Conservation (phyloP, 2,888 invertebrate species). For the Agrochola lychnidis region DNA sequence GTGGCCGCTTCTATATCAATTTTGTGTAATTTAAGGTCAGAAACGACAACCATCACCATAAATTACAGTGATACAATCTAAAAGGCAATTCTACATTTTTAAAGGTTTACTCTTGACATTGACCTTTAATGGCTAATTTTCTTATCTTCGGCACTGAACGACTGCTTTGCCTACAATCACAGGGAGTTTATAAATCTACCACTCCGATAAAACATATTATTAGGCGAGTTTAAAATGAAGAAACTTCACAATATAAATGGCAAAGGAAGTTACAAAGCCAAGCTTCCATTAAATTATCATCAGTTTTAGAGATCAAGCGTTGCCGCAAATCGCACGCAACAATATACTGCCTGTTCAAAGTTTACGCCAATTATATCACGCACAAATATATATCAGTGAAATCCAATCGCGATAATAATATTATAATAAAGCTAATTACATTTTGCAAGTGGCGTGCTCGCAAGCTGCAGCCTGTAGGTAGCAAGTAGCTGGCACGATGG, state of each 20-base stretch:
- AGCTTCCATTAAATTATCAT: constrained; percentile 29
- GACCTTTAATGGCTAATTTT: constrained; percentile 46
- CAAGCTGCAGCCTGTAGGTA: constrained; percentile 5
- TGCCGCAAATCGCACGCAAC: constrained; percentile 5
- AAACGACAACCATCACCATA: constrained; percentile 55
- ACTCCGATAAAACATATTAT: constrained; percentile 21
- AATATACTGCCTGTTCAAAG: constrained; percentile 18
- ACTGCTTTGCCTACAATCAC: constrained; percentile 34
- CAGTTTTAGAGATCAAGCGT: constrained; percentile 23
- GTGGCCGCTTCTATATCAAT: constrained; percentile 41
- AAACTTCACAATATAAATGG: constrained; percentile 27
- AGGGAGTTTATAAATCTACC: constrained; percentile 26
- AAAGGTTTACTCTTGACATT: constrained; percentile 40
- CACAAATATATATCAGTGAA: constrained; percentile 27
- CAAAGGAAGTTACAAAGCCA: constrained; percentile 24
- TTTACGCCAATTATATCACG: constrained; percentile 15
- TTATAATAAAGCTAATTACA: constrained; percentile 18
- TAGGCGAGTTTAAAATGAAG: constrained; percentile 35
- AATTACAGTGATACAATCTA: constrained; percentile 57
- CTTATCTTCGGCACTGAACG: constrained; percentile 42
- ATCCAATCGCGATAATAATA: constrained; percentile 12
- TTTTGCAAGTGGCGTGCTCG: constrained; percentile 23
- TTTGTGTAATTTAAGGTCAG: constrained; percentile 54
- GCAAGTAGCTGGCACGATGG: neutral
- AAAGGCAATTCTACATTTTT: constrained; percentile 43